These are phyloP conservation scores for Uloborus plumipes DNA, from an alignment of 2,888 invertebrate species.

Conservation along the genomic window DNA sequence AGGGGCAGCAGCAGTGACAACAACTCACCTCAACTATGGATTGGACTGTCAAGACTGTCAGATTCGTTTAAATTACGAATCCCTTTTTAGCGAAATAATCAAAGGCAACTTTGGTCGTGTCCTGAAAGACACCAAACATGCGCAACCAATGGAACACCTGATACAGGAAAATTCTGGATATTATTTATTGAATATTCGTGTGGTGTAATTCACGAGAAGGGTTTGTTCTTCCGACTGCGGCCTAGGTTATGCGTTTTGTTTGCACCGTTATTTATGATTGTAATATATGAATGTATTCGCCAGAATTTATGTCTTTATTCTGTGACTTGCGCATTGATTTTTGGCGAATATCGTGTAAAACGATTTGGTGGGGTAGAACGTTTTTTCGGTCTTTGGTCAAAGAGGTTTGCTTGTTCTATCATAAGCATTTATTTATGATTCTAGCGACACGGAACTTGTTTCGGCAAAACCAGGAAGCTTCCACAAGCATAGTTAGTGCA, in stretches of 20 bases:
- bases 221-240: background rate
- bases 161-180: slow-evolving; percentile 17
- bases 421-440: background rate
- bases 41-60: slow-evolving; percentile 46
- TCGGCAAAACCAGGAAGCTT: no score
- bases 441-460: no score
- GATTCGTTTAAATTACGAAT: slow-evolving; percentile 51
- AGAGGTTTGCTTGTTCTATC: slow-evolving; percentile 7
- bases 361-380: background rate
- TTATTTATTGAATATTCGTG: slow-evolving; percentile 60
- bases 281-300: slow-evolving; percentile 33
- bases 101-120: background rate
- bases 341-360: slow-evolving; percentile 4
- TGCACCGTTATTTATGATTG: slow-evolving; percentile 32
- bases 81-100: slow-evolving; percentile 16
- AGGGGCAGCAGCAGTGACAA: slow-evolving; percentile 19
- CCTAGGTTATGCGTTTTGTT: slow-evolving; percentile 27
- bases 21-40: slow-evolving; percentile 43
- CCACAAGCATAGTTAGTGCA: no score
- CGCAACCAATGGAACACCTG: slow-evolving; percentile 1
- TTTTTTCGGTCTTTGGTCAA: slow-evolving; percentile 45
- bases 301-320: slow-evolving; percentile 29
- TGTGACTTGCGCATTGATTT: slow-evolving; percentile 4
- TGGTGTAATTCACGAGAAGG: slow-evolving; percentile 14
- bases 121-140: no score